These are phyloP conservation scores for Poecilobothrus nobilitatus DNA, from an alignment of 2,888 invertebrate genomes.

Conservation along the genomic window DNA sequence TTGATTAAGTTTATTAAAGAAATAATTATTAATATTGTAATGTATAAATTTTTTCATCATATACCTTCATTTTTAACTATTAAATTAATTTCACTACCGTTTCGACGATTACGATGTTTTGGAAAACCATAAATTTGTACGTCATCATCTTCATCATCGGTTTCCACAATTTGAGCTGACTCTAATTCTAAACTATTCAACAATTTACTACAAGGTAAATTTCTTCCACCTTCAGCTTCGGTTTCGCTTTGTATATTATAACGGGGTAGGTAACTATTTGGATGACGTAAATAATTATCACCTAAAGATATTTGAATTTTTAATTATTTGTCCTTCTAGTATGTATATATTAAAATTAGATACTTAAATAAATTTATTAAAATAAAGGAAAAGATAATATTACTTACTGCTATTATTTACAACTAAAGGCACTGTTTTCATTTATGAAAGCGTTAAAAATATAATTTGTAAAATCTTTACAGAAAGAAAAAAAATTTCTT, in stretches of 20 bases:
- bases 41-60: too few relatives aligned
- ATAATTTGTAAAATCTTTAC: slow-evolving; percentile 11
- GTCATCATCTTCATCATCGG: slow-evolving; percentile 35
- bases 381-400: background rate
- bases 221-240: slow-evolving; percentile 48
- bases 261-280: slow-evolving; percentile 69
- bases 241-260: slow-evolving; percentile 61
- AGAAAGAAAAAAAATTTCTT: background rate
- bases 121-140: slow-evolving; percentile 48
- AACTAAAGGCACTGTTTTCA: slow-evolving; percentile 51
- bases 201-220: slow-evolving; percentile 27
- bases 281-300: slow-evolving; percentile 70
- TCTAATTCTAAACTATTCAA: slow-evolving; percentile 26
- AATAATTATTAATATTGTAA: background rate
- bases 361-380: too few relatives aligned
- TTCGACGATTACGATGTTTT: slow-evolving; percentile 39
- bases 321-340: background rate
- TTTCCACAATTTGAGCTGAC: slow-evolving; percentile 35
- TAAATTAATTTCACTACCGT: slow-evolving; percentile 30
- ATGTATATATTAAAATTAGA: background rate
- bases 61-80: slow-evolving; percentile 27
- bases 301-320: slow-evolving; percentile 35
- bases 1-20: background rate
- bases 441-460: background rate
- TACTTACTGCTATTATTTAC: slow-evolving; percentile 44